Conservation (phyloP, 2,113 vertebrate species). For the Brachionichthys hirsutus region DNA sequence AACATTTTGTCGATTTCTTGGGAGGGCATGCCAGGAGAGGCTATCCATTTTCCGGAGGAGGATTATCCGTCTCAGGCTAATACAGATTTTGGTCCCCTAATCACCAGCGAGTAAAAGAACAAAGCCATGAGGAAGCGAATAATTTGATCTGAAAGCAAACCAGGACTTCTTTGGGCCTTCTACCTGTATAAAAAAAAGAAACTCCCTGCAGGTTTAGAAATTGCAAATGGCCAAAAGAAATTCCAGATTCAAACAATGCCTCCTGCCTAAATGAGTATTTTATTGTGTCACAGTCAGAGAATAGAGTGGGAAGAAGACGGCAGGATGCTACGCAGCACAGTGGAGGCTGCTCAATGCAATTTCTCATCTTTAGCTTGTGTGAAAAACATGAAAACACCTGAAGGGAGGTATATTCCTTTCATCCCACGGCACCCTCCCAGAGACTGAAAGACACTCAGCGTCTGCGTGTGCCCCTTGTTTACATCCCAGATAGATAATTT, state of each 20-base stretch:
- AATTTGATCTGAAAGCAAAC: background rate
- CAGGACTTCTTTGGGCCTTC: background rate
- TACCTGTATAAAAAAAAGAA: conserved; percentile 23
- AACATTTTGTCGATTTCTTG: background rate
- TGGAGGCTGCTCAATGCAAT: background rate
- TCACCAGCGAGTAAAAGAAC: background rate
- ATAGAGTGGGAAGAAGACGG: conserved; percentile 27
- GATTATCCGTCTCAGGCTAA: background rate
- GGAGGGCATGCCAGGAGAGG: background rate
- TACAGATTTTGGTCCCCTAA: background rate
- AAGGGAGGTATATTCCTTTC: conserved; percentile 29
- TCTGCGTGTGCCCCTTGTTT: conserved; percentile 16
- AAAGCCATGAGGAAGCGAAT: too few relatives aligned
- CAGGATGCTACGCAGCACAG: conserved; percentile 24
- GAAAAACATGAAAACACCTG: conserved; percentile 33
- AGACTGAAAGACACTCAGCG: conserved; percentile 35
- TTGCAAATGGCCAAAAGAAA: conserved; percentile 32
- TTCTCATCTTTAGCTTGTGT: conserved; percentile 19
- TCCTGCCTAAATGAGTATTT: conserved; percentile 30
- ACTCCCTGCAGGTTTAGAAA: conserved; percentile 29
- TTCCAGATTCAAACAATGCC: conserved; percentile 37
- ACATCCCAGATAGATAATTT: conserved; percentile 21
- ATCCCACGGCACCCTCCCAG: conserved; percentile 22
- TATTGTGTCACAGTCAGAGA: conserved; percentile 32
- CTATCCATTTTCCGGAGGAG: background rate